Evolutionary conservation across 2,797 vertebrate species (phyloP).

Genomic region (Rallus crepitans): DNA sequence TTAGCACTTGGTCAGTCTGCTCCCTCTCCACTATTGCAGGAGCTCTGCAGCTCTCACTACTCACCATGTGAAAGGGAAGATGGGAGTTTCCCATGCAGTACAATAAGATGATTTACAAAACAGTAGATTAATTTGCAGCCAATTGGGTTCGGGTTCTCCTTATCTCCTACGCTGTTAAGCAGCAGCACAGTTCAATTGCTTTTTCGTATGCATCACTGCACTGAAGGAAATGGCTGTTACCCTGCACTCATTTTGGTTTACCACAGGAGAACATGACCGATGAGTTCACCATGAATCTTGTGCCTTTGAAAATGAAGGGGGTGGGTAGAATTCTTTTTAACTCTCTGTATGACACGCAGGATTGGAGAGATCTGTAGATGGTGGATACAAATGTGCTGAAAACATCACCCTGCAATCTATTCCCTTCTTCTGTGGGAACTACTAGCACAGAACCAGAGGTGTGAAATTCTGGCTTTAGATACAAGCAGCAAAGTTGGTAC

Average conservation of each 20-base stretch:
- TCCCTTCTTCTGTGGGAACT: neutral
- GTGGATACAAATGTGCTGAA: neutral
- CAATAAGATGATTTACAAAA: neutral
- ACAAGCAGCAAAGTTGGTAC: neutral
- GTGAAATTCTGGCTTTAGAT: neutral
- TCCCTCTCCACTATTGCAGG: neutral
- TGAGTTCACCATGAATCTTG: neutral
- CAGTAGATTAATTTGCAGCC: neutral
- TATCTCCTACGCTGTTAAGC: accelerated
- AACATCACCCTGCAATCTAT: neutral
- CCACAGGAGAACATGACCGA: neutral
- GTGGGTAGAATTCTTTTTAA: neutral
- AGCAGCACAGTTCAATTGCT: neutral
- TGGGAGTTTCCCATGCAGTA: neutral
- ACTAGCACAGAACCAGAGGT: neutral
- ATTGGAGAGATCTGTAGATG: neutral
- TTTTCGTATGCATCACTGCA: neutral
- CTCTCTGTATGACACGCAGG: neutral
- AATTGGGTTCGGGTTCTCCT: neutral
- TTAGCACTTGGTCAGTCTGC: neutral
- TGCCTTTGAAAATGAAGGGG: neutral
- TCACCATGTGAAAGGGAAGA: neutral
- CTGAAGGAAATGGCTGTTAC: neutral
- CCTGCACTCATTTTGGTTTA: neutral
- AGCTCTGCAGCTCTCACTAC: neutral